These are phyloP conservation scores for Melanerpes formicivorus DNA, from an alignment of 2,113 vertebrate species.

Conservation along the genomic window DNA sequence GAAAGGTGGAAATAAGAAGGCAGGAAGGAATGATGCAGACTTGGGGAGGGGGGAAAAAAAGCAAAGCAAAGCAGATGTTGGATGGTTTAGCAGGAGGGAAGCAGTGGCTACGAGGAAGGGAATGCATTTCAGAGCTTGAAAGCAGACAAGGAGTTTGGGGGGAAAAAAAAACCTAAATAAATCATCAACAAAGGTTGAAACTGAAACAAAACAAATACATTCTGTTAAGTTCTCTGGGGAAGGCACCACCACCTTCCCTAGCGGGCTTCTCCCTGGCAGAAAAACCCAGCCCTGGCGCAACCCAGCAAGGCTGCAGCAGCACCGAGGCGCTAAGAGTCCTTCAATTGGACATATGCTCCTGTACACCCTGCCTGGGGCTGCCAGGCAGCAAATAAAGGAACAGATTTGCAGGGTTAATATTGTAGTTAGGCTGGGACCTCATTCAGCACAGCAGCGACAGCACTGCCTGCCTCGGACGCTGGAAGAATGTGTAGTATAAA, in stretches of 20 bases:
- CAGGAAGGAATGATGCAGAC: neutral
- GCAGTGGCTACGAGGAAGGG: neutral
- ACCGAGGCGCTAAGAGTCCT: conserved; percentile 60
- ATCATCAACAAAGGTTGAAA: neutral
- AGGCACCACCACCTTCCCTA: neutral
- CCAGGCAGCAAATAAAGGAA: conserved; percentile 71
- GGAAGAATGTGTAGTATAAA: conserved; percentile 39
- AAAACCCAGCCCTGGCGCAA: neutral
- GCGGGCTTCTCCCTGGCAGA: conserved; percentile 8
- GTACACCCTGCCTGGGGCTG: conserved; percentile 62
- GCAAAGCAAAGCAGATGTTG: accelerated
- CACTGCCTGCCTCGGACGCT: neutral
- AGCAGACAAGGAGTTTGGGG: neutral
- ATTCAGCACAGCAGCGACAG: conserved; percentile 56
- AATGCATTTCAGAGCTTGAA: neutral
- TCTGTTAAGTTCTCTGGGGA: neutral
- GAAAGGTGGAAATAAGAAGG: neutral
- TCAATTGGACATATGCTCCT: conserved; percentile 71
- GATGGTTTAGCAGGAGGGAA: neutral
- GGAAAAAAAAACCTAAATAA: neutral
- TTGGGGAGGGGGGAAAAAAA: neutral
- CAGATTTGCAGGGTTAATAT: conserved; percentile 78
- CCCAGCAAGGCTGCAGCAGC: conserved; percentile 52
- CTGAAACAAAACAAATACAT: neutral
- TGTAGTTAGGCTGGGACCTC: conserved; percentile 74